Evolutionary conservation across 2,113 vertebrate genomes (phyloP), one percentile per base, ranked within the genome.

Genomic region (Pseudonaja textilis): DNA sequence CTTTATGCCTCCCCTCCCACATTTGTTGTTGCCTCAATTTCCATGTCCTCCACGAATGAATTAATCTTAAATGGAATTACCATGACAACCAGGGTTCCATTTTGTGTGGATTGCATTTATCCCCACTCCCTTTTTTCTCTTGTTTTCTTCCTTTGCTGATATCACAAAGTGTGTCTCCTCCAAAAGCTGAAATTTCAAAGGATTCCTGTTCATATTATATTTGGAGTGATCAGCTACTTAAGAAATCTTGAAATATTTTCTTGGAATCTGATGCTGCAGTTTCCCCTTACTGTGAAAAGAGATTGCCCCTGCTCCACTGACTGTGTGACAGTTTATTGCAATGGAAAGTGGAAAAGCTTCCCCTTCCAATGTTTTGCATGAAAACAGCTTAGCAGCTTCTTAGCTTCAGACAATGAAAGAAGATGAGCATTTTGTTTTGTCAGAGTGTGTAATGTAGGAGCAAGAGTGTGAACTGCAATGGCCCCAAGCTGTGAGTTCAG

Each of bases 41-140:
- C 5, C 18, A 29, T 23, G 34, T 25, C 57, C 85, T 92, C 45
- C 45, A 54, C 3, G 3, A 50, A 14, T 8, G 87, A 39, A 39
- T 26, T 26, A 3, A 54, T 54, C 5, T 20, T 14, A 42, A 39
- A 20, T 8, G 42, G 52, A 25, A 12, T 34, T 86, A 57, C 55
- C 14, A 22, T 87, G 29, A 50, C 86, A 50, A 34, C 52, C 3
- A 29, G 56, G 26, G 42, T 89, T 85, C 45, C 12, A 18, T 47
- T 90, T 34, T 54, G 92, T 90, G 74, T 93, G 89, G 47, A 26
- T 64, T 90, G 85, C 74, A 86, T 47, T 52, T 50, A 22, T 92
- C 42, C 69, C 42, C 22, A 50, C 10, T 52, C 69, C 47, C 26
- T 39, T 52, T 18, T 81, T 20, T 29, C 45, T 39, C n/a, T 64